phyloP scores from a whole-genome alignment of 2,797 vertebrate genomes.

The Pampus argenteus region DNA sequence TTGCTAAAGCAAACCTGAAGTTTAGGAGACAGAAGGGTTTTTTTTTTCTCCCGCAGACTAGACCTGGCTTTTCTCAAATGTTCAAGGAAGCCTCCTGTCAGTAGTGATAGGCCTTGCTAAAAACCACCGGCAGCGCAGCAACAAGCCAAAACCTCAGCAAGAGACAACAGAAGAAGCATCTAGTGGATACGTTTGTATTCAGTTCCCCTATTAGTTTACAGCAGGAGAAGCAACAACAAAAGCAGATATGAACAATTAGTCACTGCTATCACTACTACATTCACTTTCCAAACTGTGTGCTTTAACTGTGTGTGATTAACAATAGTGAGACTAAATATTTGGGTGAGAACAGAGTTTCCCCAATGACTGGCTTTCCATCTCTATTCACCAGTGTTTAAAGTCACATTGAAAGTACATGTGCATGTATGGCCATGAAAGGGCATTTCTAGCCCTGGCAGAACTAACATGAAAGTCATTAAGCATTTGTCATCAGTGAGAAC shows the following conservation, averaged over 20 bases:
- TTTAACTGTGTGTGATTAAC: slow-evolving; percentile 52
- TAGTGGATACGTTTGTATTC: slow-evolving; percentile 13
- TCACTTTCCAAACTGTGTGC: slow-evolving; percentile 52
- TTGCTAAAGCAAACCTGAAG: slow-evolving; percentile 75
- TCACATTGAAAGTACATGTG: slow-evolving; percentile 34
- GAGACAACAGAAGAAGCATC: slow-evolving; percentile 42
- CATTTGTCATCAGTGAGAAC: slow-evolving; percentile 53
- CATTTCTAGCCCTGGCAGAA: slow-evolving; percentile 46
- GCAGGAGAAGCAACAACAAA: slow-evolving; percentile 33
- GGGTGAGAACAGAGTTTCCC: slow-evolving; percentile 51
- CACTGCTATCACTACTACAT: slow-evolving; percentile 40
- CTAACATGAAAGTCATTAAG: slow-evolving; percentile 60
- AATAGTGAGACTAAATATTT: slow-evolving; percentile 82
- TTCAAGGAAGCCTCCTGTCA: slow-evolving; percentile 51
- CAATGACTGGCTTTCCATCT: slow-evolving; percentile 39
- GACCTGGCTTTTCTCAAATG: slow-evolving; percentile 71
- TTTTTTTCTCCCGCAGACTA: slow-evolving; percentile 27
- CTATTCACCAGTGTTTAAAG: slow-evolving; percentile 64
- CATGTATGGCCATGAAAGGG: slow-evolving; percentile 64
- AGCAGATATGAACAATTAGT: slow-evolving; percentile 31
- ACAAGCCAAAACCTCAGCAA: slow-evolving; percentile 47
- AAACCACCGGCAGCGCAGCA: slow-evolving; percentile 45
- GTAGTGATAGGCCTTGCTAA: slow-evolving; percentile 32
- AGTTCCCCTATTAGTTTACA: slow-evolving; percentile 18
- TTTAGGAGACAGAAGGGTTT: slow-evolving; percentile 54